phyloP scores from a whole-genome alignment of 2,797 vertebrate species.

The Helarctos malayanus region DNA sequence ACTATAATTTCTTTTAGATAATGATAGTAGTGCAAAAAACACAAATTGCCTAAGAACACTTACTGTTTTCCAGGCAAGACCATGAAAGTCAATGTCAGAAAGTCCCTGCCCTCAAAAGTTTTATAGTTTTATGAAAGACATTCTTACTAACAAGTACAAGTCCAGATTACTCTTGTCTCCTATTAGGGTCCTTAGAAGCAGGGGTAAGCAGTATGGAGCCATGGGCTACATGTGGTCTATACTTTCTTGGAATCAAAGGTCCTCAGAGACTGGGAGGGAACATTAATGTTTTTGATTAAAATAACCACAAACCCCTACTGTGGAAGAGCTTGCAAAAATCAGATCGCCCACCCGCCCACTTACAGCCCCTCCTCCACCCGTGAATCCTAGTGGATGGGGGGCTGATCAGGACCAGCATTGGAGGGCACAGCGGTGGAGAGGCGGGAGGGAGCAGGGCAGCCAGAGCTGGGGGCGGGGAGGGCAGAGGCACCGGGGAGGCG shows the following conservation, averaged over 20 bases:
- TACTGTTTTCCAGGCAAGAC: conserved; percentile 10
- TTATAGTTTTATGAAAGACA: neutral
- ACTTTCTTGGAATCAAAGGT: neutral
- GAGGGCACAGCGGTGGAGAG: neutral
- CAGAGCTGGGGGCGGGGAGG: neutral
- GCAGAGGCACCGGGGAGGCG: neutral
- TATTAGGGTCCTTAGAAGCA: neutral
- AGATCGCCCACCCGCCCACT: neutral
- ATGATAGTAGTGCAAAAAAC: neutral
- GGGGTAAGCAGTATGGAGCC: neutral
- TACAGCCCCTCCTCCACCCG: neutral
- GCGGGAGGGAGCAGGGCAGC: neutral
- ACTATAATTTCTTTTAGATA: neutral
- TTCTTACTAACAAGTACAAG: conserved; percentile 30
- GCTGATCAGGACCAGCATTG: neutral
- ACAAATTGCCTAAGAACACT: neutral
- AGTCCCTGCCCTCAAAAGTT: neutral
- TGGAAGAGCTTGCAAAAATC: neutral
- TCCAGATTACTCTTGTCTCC: neutral
- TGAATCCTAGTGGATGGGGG: neutral
- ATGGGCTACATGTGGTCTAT: neutral
- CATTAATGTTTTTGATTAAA: neutral
- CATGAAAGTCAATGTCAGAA: neutral
- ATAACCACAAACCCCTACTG: neutral
- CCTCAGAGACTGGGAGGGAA: neutral